These are phyloP conservation scores for Pelodytes ibericus DNA, from an alignment of 2,797 vertebrate genomes.

Conservation along the genomic window DNA sequence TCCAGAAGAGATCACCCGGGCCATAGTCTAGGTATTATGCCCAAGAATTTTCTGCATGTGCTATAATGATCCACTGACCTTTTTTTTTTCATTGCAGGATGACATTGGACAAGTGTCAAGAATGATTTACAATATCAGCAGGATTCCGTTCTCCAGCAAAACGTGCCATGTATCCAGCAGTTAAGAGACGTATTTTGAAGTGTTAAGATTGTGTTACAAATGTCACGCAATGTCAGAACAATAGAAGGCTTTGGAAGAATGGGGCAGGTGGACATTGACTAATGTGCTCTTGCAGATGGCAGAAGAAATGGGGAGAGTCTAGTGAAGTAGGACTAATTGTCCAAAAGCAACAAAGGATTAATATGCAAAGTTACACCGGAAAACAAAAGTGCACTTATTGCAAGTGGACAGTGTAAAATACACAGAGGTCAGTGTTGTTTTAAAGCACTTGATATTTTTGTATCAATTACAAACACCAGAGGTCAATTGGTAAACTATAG, in stretches of 20 bases:
- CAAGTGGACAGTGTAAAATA: too few relatives aligned
- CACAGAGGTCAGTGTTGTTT: too few relatives aligned
- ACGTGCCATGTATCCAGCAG: conserved; percentile 6
- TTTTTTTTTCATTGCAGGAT: neutral
- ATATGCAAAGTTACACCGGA: too few relatives aligned
- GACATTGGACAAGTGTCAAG: neutral
- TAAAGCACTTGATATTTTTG: too few relatives aligned
- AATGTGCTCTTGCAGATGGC: neutral
- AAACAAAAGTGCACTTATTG: too few relatives aligned
- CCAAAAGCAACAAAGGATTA: too few relatives aligned
- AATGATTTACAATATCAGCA: conserved; percentile 9
- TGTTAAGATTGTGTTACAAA: conserved; percentile 7
- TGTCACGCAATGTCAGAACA: neutral
- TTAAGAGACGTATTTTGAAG: neutral
- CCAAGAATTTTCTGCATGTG: neutral
- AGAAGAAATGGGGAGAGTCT: neutral
- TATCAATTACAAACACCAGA: too few relatives aligned
- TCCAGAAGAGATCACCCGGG: neutral
- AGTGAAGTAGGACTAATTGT: too few relatives aligned
- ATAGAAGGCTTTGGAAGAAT: neutral
- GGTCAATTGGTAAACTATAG: too few relatives aligned
- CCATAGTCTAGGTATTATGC: neutral
- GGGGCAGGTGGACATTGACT: conserved; percentile 11
- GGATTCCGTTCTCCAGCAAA: neutral
- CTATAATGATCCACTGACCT: neutral